Base-by-base conservation (phyloP, 2,888 invertebrate species). In the Terebella lapidaria region DNA sequence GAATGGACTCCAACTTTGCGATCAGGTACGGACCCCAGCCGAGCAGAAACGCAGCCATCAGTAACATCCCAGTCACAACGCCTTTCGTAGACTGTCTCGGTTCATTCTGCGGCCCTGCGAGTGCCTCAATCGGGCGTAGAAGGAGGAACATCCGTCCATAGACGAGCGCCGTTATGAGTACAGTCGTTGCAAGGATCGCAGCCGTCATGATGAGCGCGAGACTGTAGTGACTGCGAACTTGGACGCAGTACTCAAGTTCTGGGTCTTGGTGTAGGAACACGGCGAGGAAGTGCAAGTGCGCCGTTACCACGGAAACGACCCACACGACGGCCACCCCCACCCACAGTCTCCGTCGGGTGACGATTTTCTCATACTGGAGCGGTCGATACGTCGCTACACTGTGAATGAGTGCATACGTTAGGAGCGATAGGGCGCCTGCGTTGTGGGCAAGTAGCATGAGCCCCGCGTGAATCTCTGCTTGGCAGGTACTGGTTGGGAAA, bases 301-400 rank as follows among this genome's bases (percentile, higher is more conserved):
- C 66, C 2, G 42, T 45, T 26, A 62, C 18, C n/a, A 66, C 35
- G 30, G 62, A 51, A 2, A 53, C 46, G 27, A 59, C 46, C 66
- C 66, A 66, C 27, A 61, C 57, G 29, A 66, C 10, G 29, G 26
- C 57, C 30, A 66, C 60, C 24, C 49, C 46, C 22, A 60, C 56
- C 66, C 66, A 66, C 15, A 63, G 24, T 2, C 66, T 45, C 18
- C 58, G 46, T 29, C 49, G 52, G 1, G 60, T 54, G 28, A 62
- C 57, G 55, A 65, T 56, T 29, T 46, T 46, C n/a, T 59, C 59
- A 61, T 66, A 66, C 46, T 65, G 62, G 10, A 66, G 59, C n/a
- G 66, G 66, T 24, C 63, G 60, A 57, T 63, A 66, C n/a, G 56
- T 61, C 58, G 64, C 62, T 25, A 66, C 42, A 52, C 56, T 58